Conservation (phyloP, 2,113 vertebrate species). For the Ellobius talpinus region DNA sequence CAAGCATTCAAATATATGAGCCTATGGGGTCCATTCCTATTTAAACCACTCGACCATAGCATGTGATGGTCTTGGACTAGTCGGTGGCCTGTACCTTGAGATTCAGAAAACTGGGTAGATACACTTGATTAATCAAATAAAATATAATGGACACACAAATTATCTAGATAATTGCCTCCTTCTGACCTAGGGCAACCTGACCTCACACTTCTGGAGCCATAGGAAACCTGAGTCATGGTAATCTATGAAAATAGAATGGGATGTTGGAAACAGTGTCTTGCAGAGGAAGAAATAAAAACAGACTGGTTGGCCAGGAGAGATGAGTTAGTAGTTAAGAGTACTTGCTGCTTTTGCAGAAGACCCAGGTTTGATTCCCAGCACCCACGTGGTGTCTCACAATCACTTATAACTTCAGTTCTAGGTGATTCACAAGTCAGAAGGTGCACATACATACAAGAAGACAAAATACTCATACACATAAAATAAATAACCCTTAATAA, state of each 20-base stretch:
- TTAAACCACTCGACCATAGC: not conserved
- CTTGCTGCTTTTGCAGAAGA: not conserved
- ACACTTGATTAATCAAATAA: slow-evolving; percentile 56
- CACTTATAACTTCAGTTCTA: not conserved
- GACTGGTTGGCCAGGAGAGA: not conserved
- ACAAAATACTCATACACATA: no score
- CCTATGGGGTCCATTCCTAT: not conserved
- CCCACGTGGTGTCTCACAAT: not conserved
- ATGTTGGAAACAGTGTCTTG: not conserved
- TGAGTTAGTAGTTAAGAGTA: not conserved
- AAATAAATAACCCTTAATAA: not conserved
- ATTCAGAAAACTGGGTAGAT: slow-evolving; percentile 47
- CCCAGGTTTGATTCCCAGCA: not conserved
- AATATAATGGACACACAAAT: slow-evolving; percentile 30
- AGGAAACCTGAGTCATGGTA: slow-evolving; percentile 59
- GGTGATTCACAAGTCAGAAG: not conserved
- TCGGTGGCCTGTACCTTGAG: not conserved
- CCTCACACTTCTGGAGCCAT: slow-evolving; percentile 46
- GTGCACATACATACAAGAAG: not conserved
- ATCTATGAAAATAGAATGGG: slow-evolving; percentile 49
- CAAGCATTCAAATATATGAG: not conserved
- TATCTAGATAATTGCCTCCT: slow-evolving; percentile 58
- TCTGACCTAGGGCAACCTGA: slow-evolving; percentile 24
- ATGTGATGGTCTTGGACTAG: not conserved
- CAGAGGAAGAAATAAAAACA: slow-evolving; percentile 57